Base-by-base conservation (phyloP, 2,113 vertebrate genomes). In the Holacanthus passer region DNA sequence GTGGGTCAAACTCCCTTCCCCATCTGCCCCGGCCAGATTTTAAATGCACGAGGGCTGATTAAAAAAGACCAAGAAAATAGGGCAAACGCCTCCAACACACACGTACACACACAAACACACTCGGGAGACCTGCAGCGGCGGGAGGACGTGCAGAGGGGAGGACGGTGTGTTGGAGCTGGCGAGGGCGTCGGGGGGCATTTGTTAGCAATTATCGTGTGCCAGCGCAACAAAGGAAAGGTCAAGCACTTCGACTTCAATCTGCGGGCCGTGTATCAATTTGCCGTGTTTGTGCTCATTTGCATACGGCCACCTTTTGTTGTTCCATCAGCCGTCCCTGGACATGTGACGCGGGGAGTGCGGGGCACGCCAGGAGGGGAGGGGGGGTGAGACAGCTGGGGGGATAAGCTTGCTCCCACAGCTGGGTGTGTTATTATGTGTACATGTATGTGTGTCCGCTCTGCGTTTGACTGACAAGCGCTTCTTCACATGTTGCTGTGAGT, bases 1-100 rank as follows among this genome's bases (percentile, higher is more conserved):
- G 91, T 96, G 94, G 95, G 95, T 96, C 95, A 96, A 95, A 95
- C 93, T 92, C 88, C 81, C 69, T 84, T 89, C 83, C 91, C 94
- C 95, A 96, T 96, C 95, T 96, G 95, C 92, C 94, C 94, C 22
- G 80, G 53, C n/a, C 84, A 93, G 92, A 92, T 93, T 94, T 93
- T 92, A 92, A 94, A 95, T 87, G 93, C 94, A 95, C 84, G 85
- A 88, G 84, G 89, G 81, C 91, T 94, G 94, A 95, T 95, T 95
- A 93, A 93, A 93, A 85, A 80, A 85, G 84, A 79, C 80, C 53
- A 90, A 79, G 82, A 90, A 94, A 93, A 95, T 92, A 92, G 91
- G 91, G 71, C 90, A 92, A 88, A 90, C 4, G 78, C 80, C 73
- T 55, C 64, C 84, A 71, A 83, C 70, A 83, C 85, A 84, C 74